Conservation (phyloP, 1,140 invertebrate genomes). For the Stegodyphus mimosarum region DNA sequence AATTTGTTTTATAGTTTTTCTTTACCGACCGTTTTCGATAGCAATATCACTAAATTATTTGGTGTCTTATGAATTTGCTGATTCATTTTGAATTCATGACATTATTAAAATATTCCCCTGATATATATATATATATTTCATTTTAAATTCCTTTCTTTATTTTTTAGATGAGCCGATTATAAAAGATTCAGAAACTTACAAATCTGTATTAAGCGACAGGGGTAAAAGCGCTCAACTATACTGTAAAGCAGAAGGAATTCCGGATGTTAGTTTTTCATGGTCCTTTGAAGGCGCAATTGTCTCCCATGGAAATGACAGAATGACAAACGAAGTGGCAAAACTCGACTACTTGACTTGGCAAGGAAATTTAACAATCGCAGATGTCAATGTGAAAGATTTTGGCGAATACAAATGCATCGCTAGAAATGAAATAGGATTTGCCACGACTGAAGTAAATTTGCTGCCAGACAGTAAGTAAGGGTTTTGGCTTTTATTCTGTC, state of each 20-base stretch:
- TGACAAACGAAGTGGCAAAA: slow-evolving; percentile 77
- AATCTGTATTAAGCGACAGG: slow-evolving; percentile 88
- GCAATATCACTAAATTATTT: too few species aligned
- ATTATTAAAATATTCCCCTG: background rate
- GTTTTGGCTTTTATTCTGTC: too few species aligned
- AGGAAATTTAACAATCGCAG: slow-evolving; percentile 81
- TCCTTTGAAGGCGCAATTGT: slow-evolving; percentile 76
- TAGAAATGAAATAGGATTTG: slow-evolving; percentile 85
- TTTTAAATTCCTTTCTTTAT: slow-evolving; percentile 4
- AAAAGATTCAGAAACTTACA: slow-evolving; percentile 80
- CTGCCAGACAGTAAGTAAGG: slow-evolving; percentile 67
- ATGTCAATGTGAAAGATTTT: slow-evolving; percentile 86
- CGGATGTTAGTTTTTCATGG: slow-evolving; percentile 86
- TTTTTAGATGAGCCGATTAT: slow-evolving; percentile 86
- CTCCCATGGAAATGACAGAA: slow-evolving; percentile 71
- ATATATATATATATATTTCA: background rate
- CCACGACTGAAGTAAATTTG: slow-evolving; percentile 72
- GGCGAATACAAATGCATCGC: slow-evolving; percentile 90
- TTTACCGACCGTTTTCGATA: too few species aligned
- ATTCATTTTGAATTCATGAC: slow-evolving; percentile 71
- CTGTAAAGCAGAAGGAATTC: slow-evolving; percentile 85
- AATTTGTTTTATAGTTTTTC: too few species aligned
- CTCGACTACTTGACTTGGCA: slow-evolving; percentile 77
- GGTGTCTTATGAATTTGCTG: slow-evolving; percentile 71
- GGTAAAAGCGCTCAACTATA: slow-evolving; percentile 82